Evolutionary conservation across 2,797 vertebrate genomes (phyloP).

Genomic region (Cynodonichthys magdalenae): DNA sequence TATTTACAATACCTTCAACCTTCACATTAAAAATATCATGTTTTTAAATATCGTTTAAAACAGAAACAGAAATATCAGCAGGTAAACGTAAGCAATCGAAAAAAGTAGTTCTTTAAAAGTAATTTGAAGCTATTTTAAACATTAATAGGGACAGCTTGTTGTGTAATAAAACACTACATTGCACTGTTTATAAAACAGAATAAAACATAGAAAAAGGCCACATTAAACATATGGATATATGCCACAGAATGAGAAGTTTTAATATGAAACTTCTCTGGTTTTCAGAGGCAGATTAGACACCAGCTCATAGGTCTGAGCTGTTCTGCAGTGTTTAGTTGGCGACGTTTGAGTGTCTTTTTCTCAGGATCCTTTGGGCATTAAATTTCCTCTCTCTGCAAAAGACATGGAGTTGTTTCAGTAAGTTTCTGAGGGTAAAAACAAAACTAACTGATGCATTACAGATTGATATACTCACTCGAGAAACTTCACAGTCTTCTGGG

Average conservation of each 20-base stretch:
- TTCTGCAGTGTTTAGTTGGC: not conserved
- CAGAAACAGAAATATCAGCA: not conserved
- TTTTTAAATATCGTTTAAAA: too few relatives aligned
- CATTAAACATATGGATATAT: not conserved
- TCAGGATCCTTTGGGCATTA: rapidly evolving
- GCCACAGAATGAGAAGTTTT: not conserved
- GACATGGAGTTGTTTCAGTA: slow-evolving; percentile 3
- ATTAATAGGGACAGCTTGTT: not conserved
- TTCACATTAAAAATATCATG: too few relatives aligned
- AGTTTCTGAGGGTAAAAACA: not conserved
- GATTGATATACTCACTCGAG: slow-evolving; percentile 60
- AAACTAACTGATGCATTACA: not conserved
- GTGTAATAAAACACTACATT: slow-evolving; percentile 55
- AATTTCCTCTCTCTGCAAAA: slow-evolving; percentile 20
- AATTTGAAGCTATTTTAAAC: not conserved
- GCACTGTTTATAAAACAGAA: slow-evolving; percentile 72
- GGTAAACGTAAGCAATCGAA: not conserved
- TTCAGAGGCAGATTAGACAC: not conserved
- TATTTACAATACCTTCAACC: too few relatives aligned
- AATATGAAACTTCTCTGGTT: not conserved
- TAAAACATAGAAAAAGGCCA: slow-evolving; percentile 3
- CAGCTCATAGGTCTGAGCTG: not conserved
- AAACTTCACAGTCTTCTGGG: slow-evolving; percentile 35
- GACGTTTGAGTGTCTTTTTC: rapidly evolving
- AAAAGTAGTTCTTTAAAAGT: not conserved